phyloP scores from a whole-genome alignment of 2,888 invertebrate species.

The Drosophila putrida region DNA sequence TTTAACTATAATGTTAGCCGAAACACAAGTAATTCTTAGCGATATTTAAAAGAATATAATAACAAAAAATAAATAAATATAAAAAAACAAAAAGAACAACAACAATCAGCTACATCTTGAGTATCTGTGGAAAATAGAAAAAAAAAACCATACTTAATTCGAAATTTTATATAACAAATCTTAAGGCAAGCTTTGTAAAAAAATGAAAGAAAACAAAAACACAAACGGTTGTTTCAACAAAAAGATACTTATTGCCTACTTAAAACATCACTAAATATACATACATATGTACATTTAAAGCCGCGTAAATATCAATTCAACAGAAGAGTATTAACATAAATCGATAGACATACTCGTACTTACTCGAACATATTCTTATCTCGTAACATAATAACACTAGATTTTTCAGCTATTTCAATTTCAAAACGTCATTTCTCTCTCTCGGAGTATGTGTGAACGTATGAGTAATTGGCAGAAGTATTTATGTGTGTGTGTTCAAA shows the following conservation, averaged over 20 bases:
- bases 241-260: slow-evolving; percentile 38
- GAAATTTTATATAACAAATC: slow-evolving; percentile 45
- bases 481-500: slow-evolving; percentile 3
- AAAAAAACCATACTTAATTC: slow-evolving; percentile 24
- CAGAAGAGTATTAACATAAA: not conserved
- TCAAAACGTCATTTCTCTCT: slow-evolving; percentile 1
- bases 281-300: slow-evolving; percentile 16
- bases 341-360: slow-evolving; percentile 1
- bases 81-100: slow-evolving; percentile 30
- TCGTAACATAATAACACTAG: slow-evolving; percentile 10
- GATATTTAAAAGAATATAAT: slow-evolving; percentile 40
- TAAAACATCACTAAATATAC: slow-evolving; percentile 27
- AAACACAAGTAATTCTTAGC: slow-evolving; percentile 47
- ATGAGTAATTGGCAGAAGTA: slow-evolving; percentile 10
- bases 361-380: slow-evolving; percentile 4
- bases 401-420: slow-evolving; percentile 19
- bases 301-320: slow-evolving; percentile 12
- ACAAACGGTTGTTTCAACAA: slow-evolving; percentile 52
- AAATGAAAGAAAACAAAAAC: not conserved
- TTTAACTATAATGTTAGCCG: slow-evolving; percentile 47
- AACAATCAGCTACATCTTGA: slow-evolving; percentile 57
- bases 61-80: slow-evolving; percentile 32
- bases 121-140: slow-evolving; percentile 28
- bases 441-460: not conserved
- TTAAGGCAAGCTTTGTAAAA: slow-evolving; percentile 17